A percentile compares a stretch with the other conserved stretches of the same genome.
Conservation (phyloP, 2,797 vertebrate species). For the Bovichtus diacanthus region DNA sequence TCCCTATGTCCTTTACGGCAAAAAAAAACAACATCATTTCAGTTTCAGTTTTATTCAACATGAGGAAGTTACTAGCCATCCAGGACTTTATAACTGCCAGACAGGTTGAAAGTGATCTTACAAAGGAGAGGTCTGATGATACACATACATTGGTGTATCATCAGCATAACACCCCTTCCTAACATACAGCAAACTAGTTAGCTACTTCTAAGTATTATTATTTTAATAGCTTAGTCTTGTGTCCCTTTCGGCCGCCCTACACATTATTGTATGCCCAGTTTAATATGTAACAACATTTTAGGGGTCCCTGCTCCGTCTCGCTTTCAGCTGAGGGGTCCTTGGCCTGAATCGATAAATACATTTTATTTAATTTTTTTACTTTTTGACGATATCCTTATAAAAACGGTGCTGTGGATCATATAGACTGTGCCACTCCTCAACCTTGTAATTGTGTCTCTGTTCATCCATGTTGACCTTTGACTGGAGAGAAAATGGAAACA, state of each 20-base stretch:
- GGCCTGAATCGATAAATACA: too few relatives aligned
- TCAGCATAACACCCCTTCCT: neutral
- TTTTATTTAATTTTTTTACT: too few relatives aligned
- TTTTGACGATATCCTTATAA: too few relatives aligned
- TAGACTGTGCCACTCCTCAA: neutral
- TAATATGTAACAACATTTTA: too few relatives aligned
- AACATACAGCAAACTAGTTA: too few relatives aligned
- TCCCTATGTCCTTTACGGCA: neutral
- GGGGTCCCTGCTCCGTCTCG: too few relatives aligned
- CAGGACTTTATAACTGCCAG: neutral
- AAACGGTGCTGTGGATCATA: neutral
- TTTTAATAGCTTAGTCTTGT: too few relatives aligned
- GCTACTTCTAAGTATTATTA: too few relatives aligned
- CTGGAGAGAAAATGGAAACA: neutral
- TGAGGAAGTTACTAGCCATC: neutral
- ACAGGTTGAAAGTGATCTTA: neutral
- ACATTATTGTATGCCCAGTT: too few relatives aligned
- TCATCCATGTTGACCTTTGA: neutral
- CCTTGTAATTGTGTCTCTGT: neutral
- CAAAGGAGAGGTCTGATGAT: neutral
- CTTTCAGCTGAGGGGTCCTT: too few relatives aligned
- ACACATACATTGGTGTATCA: neutral
- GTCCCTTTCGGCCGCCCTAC: too few relatives aligned
- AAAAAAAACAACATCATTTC: too few relatives aligned
- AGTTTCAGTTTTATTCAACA: conserved; percentile 4